Evolutionary conservation across 2,113 vertebrate genomes (phyloP), one percentile per base, ranked within the genome.

Genomic region (Engystomops pustulosus): DNA sequence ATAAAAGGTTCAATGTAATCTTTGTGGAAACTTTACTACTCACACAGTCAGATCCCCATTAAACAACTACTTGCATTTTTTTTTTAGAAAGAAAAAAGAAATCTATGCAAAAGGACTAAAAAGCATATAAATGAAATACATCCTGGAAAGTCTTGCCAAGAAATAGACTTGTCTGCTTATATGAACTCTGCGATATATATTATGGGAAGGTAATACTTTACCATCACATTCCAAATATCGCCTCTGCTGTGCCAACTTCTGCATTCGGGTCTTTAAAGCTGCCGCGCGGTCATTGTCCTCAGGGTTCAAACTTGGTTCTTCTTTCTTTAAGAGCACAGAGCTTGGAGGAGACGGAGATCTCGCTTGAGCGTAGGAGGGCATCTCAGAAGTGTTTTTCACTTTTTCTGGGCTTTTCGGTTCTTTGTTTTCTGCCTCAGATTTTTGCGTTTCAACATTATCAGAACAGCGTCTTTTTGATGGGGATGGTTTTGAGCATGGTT

Each of bases 401-500:
- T 36, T 38, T 44, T 70, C 83, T 17, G 86, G 36, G 6, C 81
- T 87, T 82, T 75, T 32, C 0, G 94, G 94, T 25, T 95, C 88
- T 41, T 91, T 36, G 1, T 96, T 98, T 88, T 97, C 96, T 17
- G 7, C 85, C 60, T 92, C 93, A 6, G 88, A 88, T 83, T 87
- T 47, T 20, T 89, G 87, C 6, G 85, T 86, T 45, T 92, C 89
- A 6, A 72, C 84, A 83, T 93, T 93, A 47, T 89, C 90, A 32
- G 97, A 97, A 87, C 97, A 96, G 9, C 89, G 93, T 32, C 96
- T 95, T 88, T 99, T 99, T 5, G 95, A 96, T 17, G 96, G 96
- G 6, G 96, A 99, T 0, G 95, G 97, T 67, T 97, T 98, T 76
- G 94, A 90, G 67, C 92, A 89, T 15, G 91, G 86, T 88, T 95